Evolutionary conservation across 2,888 invertebrate genomes (phyloP).

Genomic region (Chalcosyrphus nemorum): DNA sequence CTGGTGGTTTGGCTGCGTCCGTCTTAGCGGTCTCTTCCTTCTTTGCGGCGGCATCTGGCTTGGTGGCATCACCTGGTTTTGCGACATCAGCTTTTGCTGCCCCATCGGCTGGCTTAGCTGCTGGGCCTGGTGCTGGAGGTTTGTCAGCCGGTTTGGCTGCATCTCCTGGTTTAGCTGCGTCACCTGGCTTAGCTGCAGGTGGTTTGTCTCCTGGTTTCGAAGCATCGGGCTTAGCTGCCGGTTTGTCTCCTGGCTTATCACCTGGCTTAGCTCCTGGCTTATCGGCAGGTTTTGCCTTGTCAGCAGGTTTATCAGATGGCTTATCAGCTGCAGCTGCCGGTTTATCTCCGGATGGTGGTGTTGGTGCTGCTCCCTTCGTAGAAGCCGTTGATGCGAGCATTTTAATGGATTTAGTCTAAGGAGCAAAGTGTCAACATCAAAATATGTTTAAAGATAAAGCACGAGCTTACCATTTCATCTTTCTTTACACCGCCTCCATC

Average conservation of each 20-base stretch:
- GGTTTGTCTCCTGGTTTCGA: constrained; percentile 47
- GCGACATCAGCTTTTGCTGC: constrained; percentile 78
- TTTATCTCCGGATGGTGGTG: constrained; percentile 71
- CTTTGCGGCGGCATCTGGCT: constrained; percentile 78
- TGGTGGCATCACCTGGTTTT: constrained; percentile 77
- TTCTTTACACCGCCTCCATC: constrained; percentile 13
- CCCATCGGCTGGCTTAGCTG: constrained; percentile 75
- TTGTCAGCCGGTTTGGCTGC: constrained; percentile 40
- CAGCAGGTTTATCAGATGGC: constrained; percentile 73
- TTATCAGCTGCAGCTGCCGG: constrained; percentile 76
- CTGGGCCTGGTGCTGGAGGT: constrained; percentile 76
- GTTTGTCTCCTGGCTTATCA: constrained; percentile 29
- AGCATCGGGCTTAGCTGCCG: constrained; percentile 45
- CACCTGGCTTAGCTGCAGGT: constrained; percentile 57
- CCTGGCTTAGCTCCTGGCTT: constrained; percentile 66
- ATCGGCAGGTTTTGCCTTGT: constrained; percentile 68
- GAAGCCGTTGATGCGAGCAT: not conserved
- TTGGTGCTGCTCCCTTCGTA: constrained; percentile 35
- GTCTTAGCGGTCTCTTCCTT: constrained; percentile 77
- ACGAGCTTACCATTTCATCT: constrained; percentile 30
- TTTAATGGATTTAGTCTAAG: constrained; percentile 52
- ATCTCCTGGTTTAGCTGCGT: constrained; percentile 56
- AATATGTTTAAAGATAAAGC: not conserved
- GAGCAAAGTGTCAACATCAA: not conserved
- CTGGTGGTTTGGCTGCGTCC: constrained; percentile 76